Evolutionary conservation across 1,140 invertebrate species (phyloP), one percentile per base, ranked within the genome.

Genomic region (Drosophila nasuta): DNA sequence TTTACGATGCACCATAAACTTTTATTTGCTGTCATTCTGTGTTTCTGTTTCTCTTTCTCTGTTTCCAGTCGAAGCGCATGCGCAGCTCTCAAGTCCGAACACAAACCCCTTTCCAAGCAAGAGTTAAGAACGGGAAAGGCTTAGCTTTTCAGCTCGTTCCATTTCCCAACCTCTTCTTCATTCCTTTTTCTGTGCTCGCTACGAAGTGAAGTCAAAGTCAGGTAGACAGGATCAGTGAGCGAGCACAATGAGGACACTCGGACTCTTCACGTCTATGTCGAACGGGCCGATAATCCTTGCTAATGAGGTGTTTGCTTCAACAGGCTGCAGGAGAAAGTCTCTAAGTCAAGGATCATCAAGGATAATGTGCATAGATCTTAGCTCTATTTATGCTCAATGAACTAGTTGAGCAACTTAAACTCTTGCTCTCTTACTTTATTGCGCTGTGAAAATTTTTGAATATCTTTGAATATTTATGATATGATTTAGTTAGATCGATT

Each of bases 21-120:
- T 89, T 89, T 90, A 89, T 89, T 81, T 85, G 75, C 78, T 73
- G 81, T 83, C 85, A 88, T 88, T 85, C 85, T 88, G 75, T 60
- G 46, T 51, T 41, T 41, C 7, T 41, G 38, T 41, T 11, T 8
- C 38, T 41, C 38, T 41, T 41, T 41, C 38, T 41, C n/a, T 48
- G 52, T 13, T 15, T 1, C 35, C 8, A 17, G 17, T 17, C 5
- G 8, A 49, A 60, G 67, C 66, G 82, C 81, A 79, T 80, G 83
- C 85, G 76, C 82, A 45, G 51, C 33, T 46, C 54, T 56, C 1
- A 72, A 79, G 67, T 62, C 69, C 38, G 80, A 79, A 82, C 82
- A 73, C 75, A 35, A 89, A 88, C 85, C 83, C 83, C 77, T 89
- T 88, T 80, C 58, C 51, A 57, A 78, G 86, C 85, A 89, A 89